These are phyloP conservation scores for Sebastes kiyomatsui DNA, from an alignment of 2,797 vertebrate species.

Conservation along the genomic window DNA sequence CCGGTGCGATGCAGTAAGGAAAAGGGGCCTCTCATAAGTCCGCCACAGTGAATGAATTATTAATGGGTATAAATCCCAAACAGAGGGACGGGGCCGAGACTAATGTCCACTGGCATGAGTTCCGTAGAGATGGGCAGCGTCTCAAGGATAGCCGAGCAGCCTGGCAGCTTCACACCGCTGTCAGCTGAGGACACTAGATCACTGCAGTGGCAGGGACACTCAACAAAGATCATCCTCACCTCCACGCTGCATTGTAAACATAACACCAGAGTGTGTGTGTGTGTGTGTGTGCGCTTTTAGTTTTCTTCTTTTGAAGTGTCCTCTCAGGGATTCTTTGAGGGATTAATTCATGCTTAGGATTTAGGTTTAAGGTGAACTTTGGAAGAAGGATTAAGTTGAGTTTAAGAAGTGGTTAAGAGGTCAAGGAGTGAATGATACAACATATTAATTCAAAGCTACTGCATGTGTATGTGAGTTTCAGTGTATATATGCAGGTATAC, in stretches of 20 bases:
- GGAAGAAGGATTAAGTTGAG: constrained; percentile 53
- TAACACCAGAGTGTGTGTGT: background rate
- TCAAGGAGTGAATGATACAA: constrained; percentile 42
- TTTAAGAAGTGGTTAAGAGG: constrained; percentile 47
- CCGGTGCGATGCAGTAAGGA: constrained; percentile 43
- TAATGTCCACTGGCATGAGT: constrained; percentile 78
- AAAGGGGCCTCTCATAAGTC: constrained; percentile 62
- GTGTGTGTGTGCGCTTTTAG: constrained; percentile 8
- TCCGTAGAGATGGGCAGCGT: constrained; percentile 65
- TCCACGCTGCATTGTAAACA: constrained; percentile 46
- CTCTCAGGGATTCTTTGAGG: constrained; percentile 43
- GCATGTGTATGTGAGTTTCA: background rate
- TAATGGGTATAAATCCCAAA: constrained; percentile 79
- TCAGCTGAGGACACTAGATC: constrained; percentile 64
- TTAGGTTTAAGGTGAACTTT: constrained; percentile 57
- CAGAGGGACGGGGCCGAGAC: constrained; percentile 75
- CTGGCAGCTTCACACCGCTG: constrained; percentile 50
- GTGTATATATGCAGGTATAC: background rate
- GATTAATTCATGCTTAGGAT: constrained; percentile 49
- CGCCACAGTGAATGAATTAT: constrained; percentile 78
- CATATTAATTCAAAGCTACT: background rate
- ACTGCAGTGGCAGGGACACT: constrained; percentile 48
- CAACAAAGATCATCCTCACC: constrained; percentile 59
- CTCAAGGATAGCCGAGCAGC: constrained; percentile 68
- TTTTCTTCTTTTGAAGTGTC: constrained; percentile 26